Conservation (phyloP, 2,888 invertebrate genomes). For the Nymphalis polychloros region DNA sequence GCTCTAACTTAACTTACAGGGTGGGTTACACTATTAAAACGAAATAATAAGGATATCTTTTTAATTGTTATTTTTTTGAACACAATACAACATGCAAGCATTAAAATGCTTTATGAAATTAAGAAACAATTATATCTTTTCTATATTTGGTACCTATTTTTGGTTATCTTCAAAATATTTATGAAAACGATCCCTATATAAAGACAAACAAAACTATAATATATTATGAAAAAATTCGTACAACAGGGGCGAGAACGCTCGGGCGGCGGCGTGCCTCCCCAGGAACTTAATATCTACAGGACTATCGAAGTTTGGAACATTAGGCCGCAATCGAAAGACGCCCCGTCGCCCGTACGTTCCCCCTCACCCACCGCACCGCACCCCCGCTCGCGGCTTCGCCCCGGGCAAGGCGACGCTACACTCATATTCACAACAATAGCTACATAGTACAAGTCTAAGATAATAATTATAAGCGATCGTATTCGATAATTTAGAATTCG, state of each 20-base stretch:
- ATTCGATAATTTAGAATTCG: slow-evolving; percentile 68
- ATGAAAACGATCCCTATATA: slow-evolving; percentile 76
- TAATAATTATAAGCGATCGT: slow-evolving; percentile 74
- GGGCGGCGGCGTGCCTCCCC: slow-evolving; percentile 48
- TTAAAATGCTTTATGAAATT: slow-evolving; percentile 79
- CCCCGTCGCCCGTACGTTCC: slow-evolving; percentile 36
- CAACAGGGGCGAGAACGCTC: slow-evolving; percentile 64
- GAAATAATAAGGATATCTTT: slow-evolving; percentile 66
- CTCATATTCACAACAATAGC: slow-evolving; percentile 69
- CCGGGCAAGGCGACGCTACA: slow-evolving; percentile 48
- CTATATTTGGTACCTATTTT: slow-evolving; percentile 82
- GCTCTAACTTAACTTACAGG: slow-evolving; percentile 33
- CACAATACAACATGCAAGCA: slow-evolving; percentile 83
- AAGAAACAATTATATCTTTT: slow-evolving; percentile 78
- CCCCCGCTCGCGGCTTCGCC: slow-evolving; percentile 43
- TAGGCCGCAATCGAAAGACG: slow-evolving; percentile 36
- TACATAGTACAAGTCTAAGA: slow-evolving; percentile 72
- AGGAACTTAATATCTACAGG: slow-evolving; percentile 41
- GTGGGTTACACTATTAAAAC: slow-evolving; percentile 45
- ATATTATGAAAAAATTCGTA: slow-evolving; percentile 78
- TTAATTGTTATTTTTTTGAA: slow-evolving; percentile 79
- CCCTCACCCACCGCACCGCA: slow-evolving; percentile 35
- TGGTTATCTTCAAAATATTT: slow-evolving; percentile 79
- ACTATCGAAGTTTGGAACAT: slow-evolving; percentile 35
- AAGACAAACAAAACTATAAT: slow-evolving; percentile 80